phyloP scores from a whole-genome alignment of 2,888 invertebrate species.

The Epsilonema sp. region DNA sequence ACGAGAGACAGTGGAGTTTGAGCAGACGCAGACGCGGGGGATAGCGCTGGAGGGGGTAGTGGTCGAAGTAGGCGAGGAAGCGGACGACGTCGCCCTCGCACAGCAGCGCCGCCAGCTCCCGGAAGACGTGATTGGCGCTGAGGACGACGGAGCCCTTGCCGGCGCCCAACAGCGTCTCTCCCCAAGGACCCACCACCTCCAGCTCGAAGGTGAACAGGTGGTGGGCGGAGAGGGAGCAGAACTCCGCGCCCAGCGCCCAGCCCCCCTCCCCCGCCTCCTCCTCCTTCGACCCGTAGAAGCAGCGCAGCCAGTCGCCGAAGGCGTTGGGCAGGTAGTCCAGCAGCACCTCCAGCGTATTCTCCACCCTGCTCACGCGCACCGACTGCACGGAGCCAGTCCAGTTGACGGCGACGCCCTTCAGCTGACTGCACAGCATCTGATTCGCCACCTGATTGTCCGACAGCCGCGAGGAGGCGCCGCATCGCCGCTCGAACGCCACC shows the following conservation, averaged over 20 bases:
- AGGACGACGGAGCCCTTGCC: conserved; percentile 18
- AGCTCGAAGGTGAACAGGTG: conserved; percentile 21
- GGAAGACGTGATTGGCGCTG: conserved; percentile 16
- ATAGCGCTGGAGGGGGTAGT: conserved; percentile 21
- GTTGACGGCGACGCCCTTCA: conserved; percentile 15
- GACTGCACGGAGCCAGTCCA: conserved; percentile 20
- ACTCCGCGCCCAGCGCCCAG: too few species aligned
- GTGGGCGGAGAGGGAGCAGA: conserved; percentile 17
- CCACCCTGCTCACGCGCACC: conserved; percentile 17
- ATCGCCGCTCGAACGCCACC: too few species aligned
- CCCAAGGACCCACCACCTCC: conserved; percentile 20
- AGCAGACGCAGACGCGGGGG: too few species aligned
- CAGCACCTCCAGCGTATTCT: conserved; percentile 20
- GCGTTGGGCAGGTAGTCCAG: conserved; percentile 21
- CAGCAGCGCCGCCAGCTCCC: conserved; percentile 14
- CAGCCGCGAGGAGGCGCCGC: too few species aligned
- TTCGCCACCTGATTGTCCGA: too few species aligned
- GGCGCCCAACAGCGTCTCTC: conserved; percentile 15
- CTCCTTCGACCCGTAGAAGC: conserved; percentile 26
- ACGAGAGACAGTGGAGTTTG: too few species aligned
- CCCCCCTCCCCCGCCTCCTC: too few species aligned
- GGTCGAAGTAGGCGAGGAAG: conserved; percentile 20
- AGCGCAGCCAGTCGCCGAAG: conserved; percentile 16
- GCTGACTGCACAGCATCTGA: too few species aligned
- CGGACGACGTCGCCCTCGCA: conserved; percentile 21